Conservation (phyloP, 2,797 vertebrate genomes). For the Psittacula echo region DNA sequence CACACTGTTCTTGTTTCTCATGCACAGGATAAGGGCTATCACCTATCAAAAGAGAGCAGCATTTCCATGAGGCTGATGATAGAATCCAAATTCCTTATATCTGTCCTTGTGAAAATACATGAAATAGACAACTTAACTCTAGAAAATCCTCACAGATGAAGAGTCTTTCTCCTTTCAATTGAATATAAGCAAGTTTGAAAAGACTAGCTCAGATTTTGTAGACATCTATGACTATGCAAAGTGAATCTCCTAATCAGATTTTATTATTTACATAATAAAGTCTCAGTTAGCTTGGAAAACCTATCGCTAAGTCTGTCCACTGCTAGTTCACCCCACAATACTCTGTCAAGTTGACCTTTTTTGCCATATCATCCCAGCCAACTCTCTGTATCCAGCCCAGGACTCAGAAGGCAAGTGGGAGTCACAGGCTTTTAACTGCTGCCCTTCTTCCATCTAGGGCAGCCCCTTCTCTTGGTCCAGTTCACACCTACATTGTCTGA, state of each 20-base stretch:
- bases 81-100: background rate
- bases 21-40: background rate
- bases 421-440: background rate
- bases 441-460: background rate
- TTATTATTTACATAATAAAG: background rate
- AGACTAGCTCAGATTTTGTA: background rate
- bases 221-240: background rate
- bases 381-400: background rate
- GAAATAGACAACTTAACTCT: background rate
- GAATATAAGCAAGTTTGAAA: background rate
- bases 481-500: background rate
- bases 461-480: background rate
- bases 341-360: background rate
- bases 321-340: background rate
- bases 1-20: background rate
- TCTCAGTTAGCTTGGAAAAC: background rate
- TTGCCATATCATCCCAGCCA: background rate
- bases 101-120: background rate
- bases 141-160: background rate
- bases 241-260: background rate
- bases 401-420: fast-evolving
- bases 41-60: background rate
- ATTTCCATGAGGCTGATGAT: background rate
- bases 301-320: background rate
- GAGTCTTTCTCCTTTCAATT: background rate